phyloP scores from a whole-genome alignment of 2,888 invertebrate species.

The Cataglyphis rosenhaueri region DNA sequence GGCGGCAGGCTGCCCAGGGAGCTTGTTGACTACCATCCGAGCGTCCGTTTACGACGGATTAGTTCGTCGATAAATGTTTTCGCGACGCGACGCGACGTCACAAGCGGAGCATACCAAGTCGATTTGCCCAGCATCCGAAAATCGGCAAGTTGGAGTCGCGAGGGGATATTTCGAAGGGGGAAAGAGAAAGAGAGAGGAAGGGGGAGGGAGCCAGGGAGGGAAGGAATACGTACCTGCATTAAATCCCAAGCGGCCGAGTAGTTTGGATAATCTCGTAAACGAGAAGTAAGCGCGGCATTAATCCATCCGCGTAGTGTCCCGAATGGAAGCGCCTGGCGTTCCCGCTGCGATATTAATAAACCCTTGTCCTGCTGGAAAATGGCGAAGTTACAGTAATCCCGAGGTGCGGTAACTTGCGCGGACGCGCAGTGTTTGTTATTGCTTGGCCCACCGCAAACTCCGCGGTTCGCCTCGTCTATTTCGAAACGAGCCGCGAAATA shows the following conservation, averaged over 20 bases:
- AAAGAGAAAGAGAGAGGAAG: neutral
- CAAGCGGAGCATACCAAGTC: neutral
- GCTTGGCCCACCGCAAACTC: slow-evolving; percentile 44
- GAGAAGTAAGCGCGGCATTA: slow-evolving; percentile 78
- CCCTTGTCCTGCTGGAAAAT: slow-evolving; percentile 73
- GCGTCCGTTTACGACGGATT: slow-evolving; percentile 50
- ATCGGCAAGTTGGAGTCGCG: slow-evolving; percentile 35
- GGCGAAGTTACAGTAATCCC: slow-evolving; percentile 68
- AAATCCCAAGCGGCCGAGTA: slow-evolving; percentile 75
- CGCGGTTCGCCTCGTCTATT: slow-evolving; percentile 15
- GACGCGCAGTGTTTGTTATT: slow-evolving; percentile 45
- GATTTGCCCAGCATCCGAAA: neutral
- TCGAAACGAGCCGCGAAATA: slow-evolving; percentile 55
- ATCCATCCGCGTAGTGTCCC: slow-evolving; percentile 72
- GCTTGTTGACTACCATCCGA: slow-evolving; percentile 66
- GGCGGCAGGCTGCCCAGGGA: slow-evolving; percentile 75
- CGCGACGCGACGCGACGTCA: slow-evolving; percentile 10
- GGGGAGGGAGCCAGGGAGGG: neutral
- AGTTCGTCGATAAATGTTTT: slow-evolving; percentile 63
- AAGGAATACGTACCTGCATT: slow-evolving; percentile 67
- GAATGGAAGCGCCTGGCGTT: slow-evolving; percentile 62
- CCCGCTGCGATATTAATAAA: slow-evolving; percentile 76
- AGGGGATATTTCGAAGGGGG: neutral
- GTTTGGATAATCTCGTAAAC: slow-evolving; percentile 78
- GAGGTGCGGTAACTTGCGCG: neutral